Conservation (phyloP, 2,888 invertebrate genomes). For the Argyresthia albistria region DNA sequence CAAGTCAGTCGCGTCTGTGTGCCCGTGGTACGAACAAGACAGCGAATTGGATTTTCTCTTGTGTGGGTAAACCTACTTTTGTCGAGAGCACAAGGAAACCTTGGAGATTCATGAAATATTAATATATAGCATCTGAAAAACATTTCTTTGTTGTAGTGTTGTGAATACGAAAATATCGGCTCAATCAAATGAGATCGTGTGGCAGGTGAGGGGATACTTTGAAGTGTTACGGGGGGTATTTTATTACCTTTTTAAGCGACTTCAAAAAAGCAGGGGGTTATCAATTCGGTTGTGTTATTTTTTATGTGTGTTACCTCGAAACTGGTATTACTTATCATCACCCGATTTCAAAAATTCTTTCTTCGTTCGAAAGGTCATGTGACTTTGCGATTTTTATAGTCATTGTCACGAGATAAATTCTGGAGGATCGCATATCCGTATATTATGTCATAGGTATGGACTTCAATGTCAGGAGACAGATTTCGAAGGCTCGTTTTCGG, state of each 20-base stretch:
- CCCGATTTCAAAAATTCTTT: no score
- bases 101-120: conserved; percentile 64
- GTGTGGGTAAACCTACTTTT: conserved; percentile 71
- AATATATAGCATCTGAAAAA: conserved; percentile 46
- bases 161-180: not conserved
- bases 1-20: conserved; percentile 64
- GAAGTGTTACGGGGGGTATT: not conserved
- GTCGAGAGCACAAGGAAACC: conserved; percentile 62
- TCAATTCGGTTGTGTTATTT: no score
- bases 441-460: no score
- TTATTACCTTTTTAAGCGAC: not conserved
- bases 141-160: conserved; percentile 7
- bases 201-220: not conserved
- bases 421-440: no score
- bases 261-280: no score
- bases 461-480: no score
- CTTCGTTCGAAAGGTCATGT: no score
- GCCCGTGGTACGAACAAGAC: conserved; percentile 55
- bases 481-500: no score
- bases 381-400: no score
- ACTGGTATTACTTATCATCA: no score
- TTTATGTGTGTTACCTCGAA: no score
- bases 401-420: no score
- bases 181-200: conserved; percentile 5
- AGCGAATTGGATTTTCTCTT: conserved; percentile 67